Percentiles rank a stretch among this genome's conserved stretches.
These are phyloP conservation scores for Bursaphelenchus mucronatus DNA, from an alignment of 1,140 invertebrate genomes.

Conservation along the genomic window DNA sequence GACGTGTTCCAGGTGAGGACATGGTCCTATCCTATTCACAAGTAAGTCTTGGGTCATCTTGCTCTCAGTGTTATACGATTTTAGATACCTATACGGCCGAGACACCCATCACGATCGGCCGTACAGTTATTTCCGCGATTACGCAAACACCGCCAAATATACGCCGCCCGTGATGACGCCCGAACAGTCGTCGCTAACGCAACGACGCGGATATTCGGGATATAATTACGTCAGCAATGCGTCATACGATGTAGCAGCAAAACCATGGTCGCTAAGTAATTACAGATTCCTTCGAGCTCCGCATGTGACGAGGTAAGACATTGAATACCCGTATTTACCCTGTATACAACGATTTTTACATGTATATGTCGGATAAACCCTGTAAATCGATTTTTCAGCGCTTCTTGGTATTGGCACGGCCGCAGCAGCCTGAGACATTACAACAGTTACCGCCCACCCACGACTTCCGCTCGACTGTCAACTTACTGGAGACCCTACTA, in stretches of 20 bases:
- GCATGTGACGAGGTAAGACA: conserved; percentile 38
- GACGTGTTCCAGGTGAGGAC: conserved; percentile 50
- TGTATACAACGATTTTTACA: conserved; percentile 1
- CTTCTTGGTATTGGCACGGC: conserved; percentile 45
- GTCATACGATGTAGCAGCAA: conserved; percentile 39
- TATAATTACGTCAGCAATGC: conserved; percentile 50
- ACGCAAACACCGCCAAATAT: conserved; percentile 43
- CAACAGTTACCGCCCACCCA: conserved; percentile 47
- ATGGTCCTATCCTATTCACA: conserved; percentile 52
- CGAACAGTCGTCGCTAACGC: conserved; percentile 29
- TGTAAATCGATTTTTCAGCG: conserved; percentile 27
- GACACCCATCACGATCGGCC: conserved; percentile 42
- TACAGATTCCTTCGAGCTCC: conserved; percentile 40
- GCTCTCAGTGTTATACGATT: conserved; percentile 14
- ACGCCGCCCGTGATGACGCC: conserved; percentile 48
- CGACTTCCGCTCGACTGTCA: conserved; percentile 30
- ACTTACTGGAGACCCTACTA: conserved; percentile 49
- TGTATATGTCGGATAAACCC: conserved; percentile 4
- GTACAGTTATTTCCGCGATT: conserved; percentile 46
- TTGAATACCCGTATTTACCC: not conserved
- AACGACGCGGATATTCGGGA: conserved; percentile 41
- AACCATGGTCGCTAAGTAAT: conserved; percentile 49
- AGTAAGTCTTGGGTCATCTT: conserved; percentile 27
- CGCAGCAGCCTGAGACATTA: conserved; percentile 40
- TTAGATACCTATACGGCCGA: conserved; percentile 48